phyloP scores from a whole-genome alignment of 2,888 invertebrate species.

The Rapana venosa region DNA sequence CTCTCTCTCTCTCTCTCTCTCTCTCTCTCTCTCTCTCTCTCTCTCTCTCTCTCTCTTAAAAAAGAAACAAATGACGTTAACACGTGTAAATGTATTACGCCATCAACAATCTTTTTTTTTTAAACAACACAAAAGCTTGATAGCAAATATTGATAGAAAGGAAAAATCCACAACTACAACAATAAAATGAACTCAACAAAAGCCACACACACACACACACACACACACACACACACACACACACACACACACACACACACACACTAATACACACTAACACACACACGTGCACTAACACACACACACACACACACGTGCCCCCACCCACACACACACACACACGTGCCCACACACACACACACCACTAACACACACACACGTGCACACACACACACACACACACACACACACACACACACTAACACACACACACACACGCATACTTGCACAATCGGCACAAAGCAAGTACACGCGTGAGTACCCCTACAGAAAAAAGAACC shows the following conservation, averaged over 20 bases:
- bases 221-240: neutral
- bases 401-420: neutral
- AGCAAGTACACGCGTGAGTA: neutral
- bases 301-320: neutral
- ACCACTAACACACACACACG: neutral
- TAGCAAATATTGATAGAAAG: too few relatives aligned
- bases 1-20: too few relatives aligned
- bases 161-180: too few relatives aligned
- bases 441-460: neutral
- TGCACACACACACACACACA: neutral
- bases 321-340: neutral
- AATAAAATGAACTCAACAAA: too few relatives aligned
- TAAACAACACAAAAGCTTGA: too few relatives aligned
- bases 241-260: slow-evolving; percentile 1
- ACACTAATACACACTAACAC: neutral
- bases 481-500: too few relatives aligned
- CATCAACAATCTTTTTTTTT: too few relatives aligned
- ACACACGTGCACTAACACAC: neutral
- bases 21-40: too few relatives aligned
- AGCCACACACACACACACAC: too few relatives aligned
- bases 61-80: too few relatives aligned
- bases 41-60: too few relatives aligned
- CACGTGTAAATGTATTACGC: too few relatives aligned
- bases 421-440: neutral
- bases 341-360: neutral